Evolutionary conservation across 2,797 vertebrate species (phyloP).

Genomic region (Eulemur albifrons): DNA sequence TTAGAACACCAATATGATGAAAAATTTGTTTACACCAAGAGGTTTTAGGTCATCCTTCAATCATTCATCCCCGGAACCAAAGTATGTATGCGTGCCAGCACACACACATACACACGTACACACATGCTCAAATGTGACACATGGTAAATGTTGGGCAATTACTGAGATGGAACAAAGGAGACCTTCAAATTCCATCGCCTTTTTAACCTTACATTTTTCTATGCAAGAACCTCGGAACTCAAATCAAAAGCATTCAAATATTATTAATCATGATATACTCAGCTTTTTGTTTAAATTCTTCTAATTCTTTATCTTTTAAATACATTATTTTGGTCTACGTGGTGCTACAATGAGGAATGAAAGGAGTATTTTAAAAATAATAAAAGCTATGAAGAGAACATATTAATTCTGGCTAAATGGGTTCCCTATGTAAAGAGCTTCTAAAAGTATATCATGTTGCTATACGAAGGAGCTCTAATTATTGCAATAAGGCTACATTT

Average conservation of each 20-base stretch:
- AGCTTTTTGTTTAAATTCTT: background rate
- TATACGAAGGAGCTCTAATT: background rate
- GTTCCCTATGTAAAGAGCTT: background rate
- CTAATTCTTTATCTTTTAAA: constrained; percentile 17
- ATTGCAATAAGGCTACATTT: background rate
- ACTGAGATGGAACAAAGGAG: constrained; percentile 64
- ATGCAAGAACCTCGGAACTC: background rate
- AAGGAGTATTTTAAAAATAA: constrained; percentile 9
- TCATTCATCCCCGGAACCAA: constrained; percentile 71
- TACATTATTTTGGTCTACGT: background rate
- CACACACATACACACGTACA: background rate
- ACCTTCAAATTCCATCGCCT: constrained; percentile 40
- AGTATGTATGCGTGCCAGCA: background rate
- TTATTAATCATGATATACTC: background rate
- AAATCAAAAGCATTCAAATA: constrained; percentile 33
- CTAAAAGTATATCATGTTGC: background rate
- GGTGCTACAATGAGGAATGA: background rate
- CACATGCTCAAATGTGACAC: constrained; percentile 56
- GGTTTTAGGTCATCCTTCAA: constrained; percentile 73
- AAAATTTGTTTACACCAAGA: constrained; percentile 75
- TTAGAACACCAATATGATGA: constrained; percentile 66
- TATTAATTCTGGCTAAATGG: background rate
- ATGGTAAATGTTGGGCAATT: constrained; percentile 66
- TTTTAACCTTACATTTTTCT: constrained; percentile 53
- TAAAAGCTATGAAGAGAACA: background rate